Percentiles rank a stretch among this genome's conserved stretches.
These are phyloP conservation scores for Hylaeus volcanicus DNA, from an alignment of 1,140 invertebrate genomes.

Conservation along the genomic window DNA sequence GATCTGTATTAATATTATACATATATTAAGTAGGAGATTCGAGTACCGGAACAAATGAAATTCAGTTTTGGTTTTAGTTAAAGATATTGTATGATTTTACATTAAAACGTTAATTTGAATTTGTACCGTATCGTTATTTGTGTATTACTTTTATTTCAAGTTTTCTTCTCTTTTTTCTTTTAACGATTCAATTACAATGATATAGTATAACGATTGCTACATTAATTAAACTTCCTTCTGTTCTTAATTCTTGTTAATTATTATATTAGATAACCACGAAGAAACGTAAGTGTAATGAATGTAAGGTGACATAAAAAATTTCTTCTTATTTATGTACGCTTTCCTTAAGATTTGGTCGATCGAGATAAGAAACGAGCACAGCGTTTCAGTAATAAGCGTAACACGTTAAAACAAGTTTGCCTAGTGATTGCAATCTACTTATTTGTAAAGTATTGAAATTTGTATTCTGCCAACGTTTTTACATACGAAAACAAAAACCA, in stretches of 20 bases:
- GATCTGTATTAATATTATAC: neutral
- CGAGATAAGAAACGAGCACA: slow-evolving; percentile 25
- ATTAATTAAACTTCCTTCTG: neutral
- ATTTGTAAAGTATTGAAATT: slow-evolving; percentile 40
- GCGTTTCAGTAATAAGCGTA: slow-evolving; percentile 28
- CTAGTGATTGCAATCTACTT: slow-evolving; percentile 30
- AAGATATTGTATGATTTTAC: neutral
- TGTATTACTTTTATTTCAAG: neutral
- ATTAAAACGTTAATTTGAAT: neutral
- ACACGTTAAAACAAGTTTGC: slow-evolving; percentile 14
- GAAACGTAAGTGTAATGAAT: neutral
- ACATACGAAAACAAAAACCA: slow-evolving; percentile 19
- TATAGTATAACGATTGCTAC: neutral
- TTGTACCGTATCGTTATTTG: neutral
- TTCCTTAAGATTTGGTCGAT: neutral
- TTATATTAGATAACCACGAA: neutral
- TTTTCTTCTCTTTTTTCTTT: neutral
- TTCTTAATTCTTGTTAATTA: neutral
- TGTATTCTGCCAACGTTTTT: slow-evolving; percentile 43
- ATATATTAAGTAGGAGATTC: neutral
- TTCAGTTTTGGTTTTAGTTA: neutral
- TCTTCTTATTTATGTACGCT: neutral
- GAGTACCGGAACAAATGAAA: neutral
- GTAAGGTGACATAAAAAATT: slow-evolving; percentile 1
- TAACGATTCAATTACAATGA: neutral